Evolutionary conservation across 2,888 invertebrate species (phyloP).

Genomic region (Rosalia funebris): DNA sequence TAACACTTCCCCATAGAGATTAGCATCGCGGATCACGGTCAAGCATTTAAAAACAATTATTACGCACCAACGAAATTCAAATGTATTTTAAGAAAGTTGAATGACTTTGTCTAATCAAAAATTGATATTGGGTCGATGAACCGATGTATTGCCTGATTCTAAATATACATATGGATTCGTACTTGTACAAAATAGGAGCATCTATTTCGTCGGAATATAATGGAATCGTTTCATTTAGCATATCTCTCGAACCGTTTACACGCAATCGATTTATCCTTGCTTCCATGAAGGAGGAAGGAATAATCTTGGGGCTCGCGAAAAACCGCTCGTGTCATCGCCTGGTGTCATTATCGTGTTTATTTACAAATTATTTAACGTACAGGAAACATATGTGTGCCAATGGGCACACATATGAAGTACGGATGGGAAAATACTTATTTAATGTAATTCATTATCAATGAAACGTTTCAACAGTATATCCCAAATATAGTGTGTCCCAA

Average conservation of each 20-base stretch:
- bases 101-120: conserved; percentile 52
- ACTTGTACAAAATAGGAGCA: conserved; percentile 19
- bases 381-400: too few species aligned
- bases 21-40: not conserved
- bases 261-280: conserved; percentile 13
- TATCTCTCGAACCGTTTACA: not conserved
- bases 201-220: conserved; percentile 16
- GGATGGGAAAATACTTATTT: too few species aligned
- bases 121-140: conserved; percentile 53
- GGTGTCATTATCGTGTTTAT: too few species aligned
- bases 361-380: too few species aligned
- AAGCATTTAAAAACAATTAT: conserved; percentile 8
- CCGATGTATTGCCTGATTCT: conserved; percentile 32
- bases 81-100: conserved; percentile 48
- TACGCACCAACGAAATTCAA: conserved; percentile 5
- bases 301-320: too few species aligned
- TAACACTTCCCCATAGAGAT: not conserved
- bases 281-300: not conserved
- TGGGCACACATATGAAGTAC: too few species aligned
- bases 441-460: too few species aligned
- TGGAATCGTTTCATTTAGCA: conserved; percentile 17
- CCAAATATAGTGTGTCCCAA: too few species aligned
- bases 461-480: too few species aligned
- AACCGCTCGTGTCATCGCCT: too few species aligned
- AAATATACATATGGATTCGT: conserved; percentile 30